These are phyloP conservation scores for Ischnura elegans DNA, from an alignment of 2,888 invertebrate genomes.

Conservation along the genomic window DNA sequence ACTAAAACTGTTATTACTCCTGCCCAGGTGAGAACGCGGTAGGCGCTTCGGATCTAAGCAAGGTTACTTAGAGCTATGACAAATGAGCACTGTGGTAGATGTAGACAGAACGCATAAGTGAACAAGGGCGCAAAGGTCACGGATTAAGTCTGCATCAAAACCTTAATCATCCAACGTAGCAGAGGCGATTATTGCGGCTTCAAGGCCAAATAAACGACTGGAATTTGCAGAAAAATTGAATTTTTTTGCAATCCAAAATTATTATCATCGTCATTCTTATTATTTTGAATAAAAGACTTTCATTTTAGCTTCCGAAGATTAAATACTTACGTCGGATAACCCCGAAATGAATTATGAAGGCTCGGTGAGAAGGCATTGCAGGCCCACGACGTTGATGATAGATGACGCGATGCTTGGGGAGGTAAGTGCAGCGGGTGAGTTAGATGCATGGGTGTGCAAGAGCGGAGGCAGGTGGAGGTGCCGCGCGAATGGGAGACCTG, in stretches of 20 bases:
- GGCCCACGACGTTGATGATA: background rate
- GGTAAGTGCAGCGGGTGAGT: background rate
- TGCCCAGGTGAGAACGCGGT: background rate
- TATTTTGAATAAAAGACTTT: too few relatives aligned
- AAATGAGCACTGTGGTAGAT: background rate
- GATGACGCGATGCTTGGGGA: background rate
- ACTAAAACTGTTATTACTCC: background rate
- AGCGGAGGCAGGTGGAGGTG: background rate
- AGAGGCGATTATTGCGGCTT: too few relatives aligned
- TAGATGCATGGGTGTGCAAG: background rate
- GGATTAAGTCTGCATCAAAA: background rate
- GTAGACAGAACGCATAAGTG: background rate
- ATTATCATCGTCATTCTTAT: too few relatives aligned
- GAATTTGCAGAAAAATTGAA: background rate
- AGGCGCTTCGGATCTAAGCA: background rate
- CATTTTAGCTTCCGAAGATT: background rate
- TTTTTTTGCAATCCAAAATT: background rate
- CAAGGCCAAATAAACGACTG: background rate
- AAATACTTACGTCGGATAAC: background rate
- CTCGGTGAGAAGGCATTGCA: background rate
- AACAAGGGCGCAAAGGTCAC: background rate
- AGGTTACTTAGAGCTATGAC: background rate
- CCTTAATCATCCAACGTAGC: background rate
- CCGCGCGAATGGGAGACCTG: background rate
- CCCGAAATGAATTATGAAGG: background rate